Percentiles rank a stretch among this genome's conserved stretches.
Conservation (phyloP, 2,797 vertebrate species). For the Pseudotriccus pelzelni region DNA sequence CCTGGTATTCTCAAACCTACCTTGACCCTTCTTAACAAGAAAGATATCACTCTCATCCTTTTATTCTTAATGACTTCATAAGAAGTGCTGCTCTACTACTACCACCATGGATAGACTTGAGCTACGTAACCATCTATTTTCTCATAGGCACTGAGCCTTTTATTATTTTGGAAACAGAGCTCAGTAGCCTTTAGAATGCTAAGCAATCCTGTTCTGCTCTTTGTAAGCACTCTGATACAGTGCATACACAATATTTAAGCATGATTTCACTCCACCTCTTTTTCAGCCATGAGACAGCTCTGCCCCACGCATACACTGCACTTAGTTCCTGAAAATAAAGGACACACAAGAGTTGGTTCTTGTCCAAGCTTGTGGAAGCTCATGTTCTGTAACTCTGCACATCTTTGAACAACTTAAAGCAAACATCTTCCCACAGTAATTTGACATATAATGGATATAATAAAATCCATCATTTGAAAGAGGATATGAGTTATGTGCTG, state of each 20-base stretch:
- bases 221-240: background rate
- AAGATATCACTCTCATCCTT: background rate
- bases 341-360: background rate
- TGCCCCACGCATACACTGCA: background rate
- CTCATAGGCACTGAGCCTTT: background rate
- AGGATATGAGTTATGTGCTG: background rate
- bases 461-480: slow-evolving; percentile 29
- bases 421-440: slow-evolving; percentile 24
- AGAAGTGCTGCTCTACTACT: background rate
- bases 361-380: background rate
- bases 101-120: background rate
- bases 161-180: background rate
- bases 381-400: background rate
- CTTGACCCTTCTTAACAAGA: background rate
- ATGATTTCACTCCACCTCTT: background rate
- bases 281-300: background rate
- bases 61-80: background rate
- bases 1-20: background rate
- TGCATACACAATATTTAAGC: background rate
- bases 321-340: background rate
- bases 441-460: slow-evolving; percentile 21
- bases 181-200: background rate
- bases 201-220: background rate
- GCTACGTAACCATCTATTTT: background rate
- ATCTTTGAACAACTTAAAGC: background rate